Evolutionary conservation across 2,888 invertebrate genomes (phyloP).

Genomic region (Macropis europaea): DNA sequence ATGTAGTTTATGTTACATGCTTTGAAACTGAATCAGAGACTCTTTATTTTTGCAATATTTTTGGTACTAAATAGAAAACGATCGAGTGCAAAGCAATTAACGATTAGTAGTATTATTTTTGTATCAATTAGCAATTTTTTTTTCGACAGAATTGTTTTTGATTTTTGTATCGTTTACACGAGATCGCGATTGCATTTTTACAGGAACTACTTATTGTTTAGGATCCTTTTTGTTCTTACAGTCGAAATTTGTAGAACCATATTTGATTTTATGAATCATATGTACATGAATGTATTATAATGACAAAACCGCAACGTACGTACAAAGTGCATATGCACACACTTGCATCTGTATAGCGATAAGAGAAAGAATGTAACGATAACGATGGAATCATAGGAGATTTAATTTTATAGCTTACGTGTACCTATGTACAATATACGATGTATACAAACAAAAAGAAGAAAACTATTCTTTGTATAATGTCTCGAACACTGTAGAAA

Average conservation of each 20-base stretch:
- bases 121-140: not conserved
- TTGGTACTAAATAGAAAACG: slow-evolving; percentile 3
- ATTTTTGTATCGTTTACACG: not conserved
- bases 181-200: slow-evolving; percentile 2
- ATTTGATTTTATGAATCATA: not conserved
- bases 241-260: not conserved
- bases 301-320: slow-evolving; percentile 52
- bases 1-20: slow-evolving; percentile 2
- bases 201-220: not conserved
- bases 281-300: slow-evolving; percentile 9
- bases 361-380: not conserved
- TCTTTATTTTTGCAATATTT: slow-evolving; percentile 9
- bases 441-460: slow-evolving; percentile 26
- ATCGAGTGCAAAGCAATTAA: not conserved
- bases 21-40: slow-evolving; percentile 13
- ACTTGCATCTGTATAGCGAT: slow-evolving; percentile 14
- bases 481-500: slow-evolving; percentile 22
- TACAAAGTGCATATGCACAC: slow-evolving; percentile 56
- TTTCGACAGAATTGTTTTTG: not conserved
- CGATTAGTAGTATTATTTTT: slow-evolving; percentile 5
- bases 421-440: slow-evolving; percentile 24
- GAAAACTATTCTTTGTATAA: slow-evolving; percentile 6
- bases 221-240: not conserved
- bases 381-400: not conserved
- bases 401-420: slow-evolving; percentile 23